A percentile compares a stretch with the other conserved stretches of the same genome.
These are phyloP conservation scores for Toxonevra muliebris DNA, from an alignment of 2,888 invertebrate species.

Conservation along the genomic window DNA sequence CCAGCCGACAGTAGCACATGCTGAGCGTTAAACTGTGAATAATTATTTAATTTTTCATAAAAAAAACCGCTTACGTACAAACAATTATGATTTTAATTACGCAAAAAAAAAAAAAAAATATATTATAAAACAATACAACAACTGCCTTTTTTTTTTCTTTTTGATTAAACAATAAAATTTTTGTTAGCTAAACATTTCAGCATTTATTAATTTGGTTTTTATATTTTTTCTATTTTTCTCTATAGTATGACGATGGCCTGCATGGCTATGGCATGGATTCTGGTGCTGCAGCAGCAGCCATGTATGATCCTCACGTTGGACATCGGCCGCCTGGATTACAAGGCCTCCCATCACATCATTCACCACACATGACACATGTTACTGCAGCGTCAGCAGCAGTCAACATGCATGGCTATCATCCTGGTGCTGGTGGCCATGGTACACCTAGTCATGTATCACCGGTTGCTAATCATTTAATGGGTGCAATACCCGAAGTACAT, in stretches of 20 bases:
- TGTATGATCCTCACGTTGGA: slow-evolving; percentile 82
- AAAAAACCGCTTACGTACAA: neutral
- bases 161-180: slow-evolving; percentile 29
- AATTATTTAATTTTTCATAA: neutral
- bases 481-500: slow-evolving; percentile 88
- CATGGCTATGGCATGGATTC: slow-evolving; percentile 85
- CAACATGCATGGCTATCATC: slow-evolving; percentile 71
- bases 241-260: slow-evolving; percentile 95
- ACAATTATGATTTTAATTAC: too few relatives aligned
- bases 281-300: slow-evolving; percentile 70
- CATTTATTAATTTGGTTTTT: neutral
- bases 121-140: neutral
- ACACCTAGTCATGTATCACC: slow-evolving; percentile 84
- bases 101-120: too few relatives aligned
- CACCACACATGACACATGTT: slow-evolving; percentile 81
- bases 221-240: slow-evolving; percentile 16
- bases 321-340: slow-evolving; percentile 70
- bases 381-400: slow-evolving; percentile 70
- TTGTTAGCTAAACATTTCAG: neutral
- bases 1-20: slow-evolving; percentile 11
- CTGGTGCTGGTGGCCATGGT: slow-evolving; percentile 65
- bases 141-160: slow-evolving; percentile 12
- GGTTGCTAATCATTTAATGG: slow-evolving; percentile 86
- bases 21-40: neutral
- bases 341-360: slow-evolving; percentile 77